phyloP scores from a whole-genome alignment of 2,888 invertebrate genomes.

The Diadromus collaris region DNA sequence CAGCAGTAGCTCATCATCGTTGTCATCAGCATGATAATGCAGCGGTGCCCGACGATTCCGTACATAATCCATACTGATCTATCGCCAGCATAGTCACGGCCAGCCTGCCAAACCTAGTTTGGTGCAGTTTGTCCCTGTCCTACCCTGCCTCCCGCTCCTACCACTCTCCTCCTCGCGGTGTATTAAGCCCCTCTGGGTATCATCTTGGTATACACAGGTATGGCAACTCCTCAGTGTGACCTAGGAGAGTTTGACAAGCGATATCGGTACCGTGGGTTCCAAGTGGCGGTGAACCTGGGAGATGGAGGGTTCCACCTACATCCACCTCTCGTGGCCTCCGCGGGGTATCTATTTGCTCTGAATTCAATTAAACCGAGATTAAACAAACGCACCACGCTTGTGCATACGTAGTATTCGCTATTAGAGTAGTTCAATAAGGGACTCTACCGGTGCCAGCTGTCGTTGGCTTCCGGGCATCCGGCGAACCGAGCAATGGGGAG shows the following conservation, averaged over 20 bases:
- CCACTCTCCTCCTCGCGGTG: background rate
- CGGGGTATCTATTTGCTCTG: conserved; percentile 46
- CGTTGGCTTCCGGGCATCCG: background rate
- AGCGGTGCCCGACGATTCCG: conserved; percentile 16
- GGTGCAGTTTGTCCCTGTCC: conserved; percentile 26
- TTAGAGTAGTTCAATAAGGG: conserved; percentile 23
- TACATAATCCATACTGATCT: conserved; percentile 40
- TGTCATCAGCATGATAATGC: conserved; percentile 46
- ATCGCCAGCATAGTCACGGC: conserved; percentile 29
- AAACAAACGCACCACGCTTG: conserved; percentile 46
- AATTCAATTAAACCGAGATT: conserved; percentile 57
- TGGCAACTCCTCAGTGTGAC: background rate
- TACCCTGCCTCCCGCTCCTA: background rate
- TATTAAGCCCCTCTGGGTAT: conserved; percentile 5
- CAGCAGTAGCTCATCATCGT: conserved; percentile 35
- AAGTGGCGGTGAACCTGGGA: background rate
- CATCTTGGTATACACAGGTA: background rate
- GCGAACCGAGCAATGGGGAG: background rate
- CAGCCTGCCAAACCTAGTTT: conserved; percentile 40
- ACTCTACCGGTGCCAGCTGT: background rate
- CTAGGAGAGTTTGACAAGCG: conserved; percentile 43
- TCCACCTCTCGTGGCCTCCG: background rate
- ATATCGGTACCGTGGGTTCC: conserved; percentile 12
- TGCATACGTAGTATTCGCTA: conserved; percentile 22
- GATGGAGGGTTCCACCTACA: conserved; percentile 11